Conservation (phyloP, 2,113 vertebrate genomes). For the Periophthalmodon schlosseri region DNA sequence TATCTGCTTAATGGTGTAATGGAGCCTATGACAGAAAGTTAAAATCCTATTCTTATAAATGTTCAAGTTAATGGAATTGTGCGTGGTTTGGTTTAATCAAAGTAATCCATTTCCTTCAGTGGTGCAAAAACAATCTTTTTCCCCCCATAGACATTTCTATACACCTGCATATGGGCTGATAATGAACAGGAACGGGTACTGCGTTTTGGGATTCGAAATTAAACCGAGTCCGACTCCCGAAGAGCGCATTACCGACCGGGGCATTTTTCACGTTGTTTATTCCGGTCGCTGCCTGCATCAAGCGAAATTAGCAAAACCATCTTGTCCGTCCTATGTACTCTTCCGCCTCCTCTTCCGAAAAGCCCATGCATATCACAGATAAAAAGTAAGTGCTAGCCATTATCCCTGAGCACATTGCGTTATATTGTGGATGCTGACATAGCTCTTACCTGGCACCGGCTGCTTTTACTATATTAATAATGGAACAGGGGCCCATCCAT, state of each 20-base stretch:
- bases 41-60: no score
- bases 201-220: background rate
- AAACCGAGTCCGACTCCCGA: no score
- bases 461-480: conserved; percentile 82
- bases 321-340: background rate
- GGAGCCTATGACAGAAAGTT: no score
- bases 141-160: background rate
- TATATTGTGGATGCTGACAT: conserved; percentile 77
- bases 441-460: conserved; percentile 77
- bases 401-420: conserved; percentile 65
- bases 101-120: background rate
- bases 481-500: conserved; percentile 74
- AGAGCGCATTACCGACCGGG: background rate
- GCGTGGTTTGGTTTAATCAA: background rate
- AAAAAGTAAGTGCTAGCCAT: conserved; percentile 68
- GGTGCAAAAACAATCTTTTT: background rate
- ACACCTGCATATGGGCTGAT: background rate
- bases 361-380: conserved; percentile 64
- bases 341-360: conserved; percentile 1
- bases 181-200: background rate
- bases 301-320: conserved; percentile 22
- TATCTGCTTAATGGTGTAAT: no score
- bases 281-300: background rate
- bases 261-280: conserved; percentile 1
- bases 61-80: no score